phyloP scores from a whole-genome alignment of 1,140 invertebrate species.

The Amphibalanus amphitrite region DNA sequence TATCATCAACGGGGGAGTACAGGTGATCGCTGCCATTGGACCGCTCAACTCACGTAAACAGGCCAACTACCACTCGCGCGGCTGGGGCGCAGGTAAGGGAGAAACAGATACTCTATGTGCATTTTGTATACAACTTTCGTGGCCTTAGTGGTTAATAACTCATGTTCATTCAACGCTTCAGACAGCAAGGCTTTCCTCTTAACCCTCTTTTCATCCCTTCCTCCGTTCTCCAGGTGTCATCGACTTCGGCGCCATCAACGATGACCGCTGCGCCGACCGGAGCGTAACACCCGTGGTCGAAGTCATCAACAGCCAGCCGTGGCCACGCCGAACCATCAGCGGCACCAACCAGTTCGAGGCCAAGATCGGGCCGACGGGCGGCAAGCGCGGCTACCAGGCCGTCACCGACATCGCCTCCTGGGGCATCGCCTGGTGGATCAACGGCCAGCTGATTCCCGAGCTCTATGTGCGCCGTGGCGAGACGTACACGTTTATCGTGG shows the following conservation, averaged over 20 bases:
- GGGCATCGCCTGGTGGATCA: constrained; percentile 88
- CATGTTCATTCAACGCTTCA: no score
- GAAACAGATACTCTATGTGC: no score
- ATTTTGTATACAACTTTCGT: constrained; percentile 18
- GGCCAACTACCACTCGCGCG: constrained; percentile 55
- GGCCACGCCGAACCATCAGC: constrained; percentile 41
- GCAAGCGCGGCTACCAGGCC: constrained; percentile 53
- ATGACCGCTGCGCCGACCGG: not conserved
- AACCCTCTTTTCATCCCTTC: no score
- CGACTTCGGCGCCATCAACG: not conserved
- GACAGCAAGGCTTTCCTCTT: no score
- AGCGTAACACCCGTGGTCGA: not conserved
- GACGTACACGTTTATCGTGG: constrained; percentile 71
- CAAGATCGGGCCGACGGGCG: constrained; percentile 65
- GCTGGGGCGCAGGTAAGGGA: constrained; percentile 27
- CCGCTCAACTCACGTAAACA: constrained; percentile 56
- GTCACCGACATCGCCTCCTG: constrained; percentile 63
- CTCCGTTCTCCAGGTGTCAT: not conserved
- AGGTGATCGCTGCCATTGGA: constrained; percentile 74
- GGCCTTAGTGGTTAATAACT: no score
- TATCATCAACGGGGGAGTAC: constrained; percentile 22
- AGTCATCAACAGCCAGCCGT: constrained; percentile 32
- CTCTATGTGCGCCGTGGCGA: constrained; percentile 70
- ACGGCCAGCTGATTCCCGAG: constrained; percentile 75
- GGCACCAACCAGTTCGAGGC: constrained; percentile 47